A percentile compares a stretch with the other conserved stretches of the same genome.
phyloP scores from a whole-genome alignment of 2,888 invertebrate genomes.

The Aspidiotus destructor region DNA sequence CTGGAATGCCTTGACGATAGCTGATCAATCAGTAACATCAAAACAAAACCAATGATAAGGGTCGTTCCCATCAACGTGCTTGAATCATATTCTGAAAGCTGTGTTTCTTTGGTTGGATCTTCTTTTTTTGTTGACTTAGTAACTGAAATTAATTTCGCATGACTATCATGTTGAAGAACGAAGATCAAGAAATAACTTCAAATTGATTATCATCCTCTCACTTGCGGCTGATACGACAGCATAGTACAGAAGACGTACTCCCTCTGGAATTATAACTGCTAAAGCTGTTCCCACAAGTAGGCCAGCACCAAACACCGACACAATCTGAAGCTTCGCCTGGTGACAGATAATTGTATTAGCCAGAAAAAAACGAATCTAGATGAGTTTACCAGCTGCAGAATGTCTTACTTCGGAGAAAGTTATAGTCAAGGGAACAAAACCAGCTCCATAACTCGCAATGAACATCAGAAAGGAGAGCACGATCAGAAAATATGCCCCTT shows the following conservation, averaged over 20 bases:
- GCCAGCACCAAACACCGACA: slow-evolving; percentile 94
- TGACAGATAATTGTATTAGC: slow-evolving; percentile 6
- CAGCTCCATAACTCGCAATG: slow-evolving; percentile 88
- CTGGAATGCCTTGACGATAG: slow-evolving; percentile 52
- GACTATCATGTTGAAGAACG: no score
- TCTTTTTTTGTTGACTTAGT: not conserved
- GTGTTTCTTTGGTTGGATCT: not conserved
- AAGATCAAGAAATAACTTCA: no score
- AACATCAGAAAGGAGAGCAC: slow-evolving; percentile 86
- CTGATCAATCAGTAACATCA: slow-evolving; percentile 96
- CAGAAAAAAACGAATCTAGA: slow-evolving; percentile 14
- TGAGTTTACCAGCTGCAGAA: slow-evolving; percentile 19
- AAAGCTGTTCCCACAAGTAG: slow-evolving; percentile 93
- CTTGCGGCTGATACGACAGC: not conserved
- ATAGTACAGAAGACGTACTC: slow-evolving; percentile 68
- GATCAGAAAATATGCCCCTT: slow-evolving; percentile 71
- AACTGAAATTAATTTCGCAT: no score
- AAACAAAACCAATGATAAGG: slow-evolving; percentile 88
- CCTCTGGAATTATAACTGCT: slow-evolving; percentile 97
- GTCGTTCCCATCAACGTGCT: slow-evolving; percentile 83
- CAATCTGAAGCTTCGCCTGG: slow-evolving; percentile 84
- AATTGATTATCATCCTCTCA: no score
- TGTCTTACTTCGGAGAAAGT: slow-evolving; percentile 82
- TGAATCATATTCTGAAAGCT: slow-evolving; percentile 46
- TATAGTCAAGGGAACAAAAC: slow-evolving; percentile 88